Evolutionary conservation across 2,113 vertebrate species (phyloP), one percentile per base, ranked within the genome.

Genomic region (Nansenia antarctica): DNA sequence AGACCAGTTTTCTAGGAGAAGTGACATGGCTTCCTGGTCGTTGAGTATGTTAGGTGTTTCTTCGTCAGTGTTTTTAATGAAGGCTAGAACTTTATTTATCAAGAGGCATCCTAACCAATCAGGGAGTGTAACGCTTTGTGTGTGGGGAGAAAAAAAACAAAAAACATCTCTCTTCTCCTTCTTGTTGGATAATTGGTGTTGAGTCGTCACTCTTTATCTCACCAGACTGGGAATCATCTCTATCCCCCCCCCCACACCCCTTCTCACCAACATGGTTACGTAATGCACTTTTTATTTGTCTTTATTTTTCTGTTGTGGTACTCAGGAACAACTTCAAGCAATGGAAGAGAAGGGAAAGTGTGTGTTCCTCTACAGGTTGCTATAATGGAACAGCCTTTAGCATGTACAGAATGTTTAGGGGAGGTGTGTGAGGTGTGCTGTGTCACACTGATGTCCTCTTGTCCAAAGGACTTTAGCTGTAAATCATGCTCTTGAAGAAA

Each of bases 381-480:
- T 68, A 74, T 65, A n/a, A n/a, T n/a, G n/a, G n/a, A n/a, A n/a
- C n/a, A n/a, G n/a, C n/a, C 73, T 58, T 74, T 26, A 18, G 53
- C 65, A 60, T 67, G 63, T 75, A 78, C 63, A 67, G 62, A 52
- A 67, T 74, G 49, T 45, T 39, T 70, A 55, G 18, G 59, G 64
- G 82, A 84, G 86, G 83, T 83, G 63, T 87, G 82, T 89, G 87
- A 87, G 82, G 87, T 88, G 89, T 74, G 85, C 7, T 65, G 63
- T 71, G 71, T 58, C 49, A 55, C 65, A 84, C 85, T 84, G 91
- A 91, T 85, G 83, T 88, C 86, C 86, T 91, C 88, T 85, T 78
- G 79, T 86, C 70, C 76, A 69, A 75, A 85, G 85, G 73, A 76
- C 70, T 81, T 27, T 58, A 55, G 79, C 84, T 90, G 86, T 92